Percentiles rank a stretch among this genome's conserved stretches.
phyloP scores from a whole-genome alignment of 2,113 vertebrate species.

The Cygnus atratus region DNA sequence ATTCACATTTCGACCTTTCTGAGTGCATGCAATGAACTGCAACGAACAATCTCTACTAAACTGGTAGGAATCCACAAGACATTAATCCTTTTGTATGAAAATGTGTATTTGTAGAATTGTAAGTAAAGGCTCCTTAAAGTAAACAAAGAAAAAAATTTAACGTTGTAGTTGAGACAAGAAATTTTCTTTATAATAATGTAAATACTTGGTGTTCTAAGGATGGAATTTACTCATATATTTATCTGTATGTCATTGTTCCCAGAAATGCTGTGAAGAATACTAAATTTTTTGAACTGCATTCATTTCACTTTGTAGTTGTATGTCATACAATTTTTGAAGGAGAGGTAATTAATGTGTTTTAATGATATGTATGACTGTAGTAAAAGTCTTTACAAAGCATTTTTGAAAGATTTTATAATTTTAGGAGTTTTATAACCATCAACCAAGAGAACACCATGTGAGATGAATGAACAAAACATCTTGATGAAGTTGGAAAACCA shows the following conservation, averaged over 20 bases:
- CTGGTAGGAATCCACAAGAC: neutral
- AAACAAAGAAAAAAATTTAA: neutral
- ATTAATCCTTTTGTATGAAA: neutral
- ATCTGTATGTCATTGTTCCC: neutral
- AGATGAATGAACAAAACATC: neutral
- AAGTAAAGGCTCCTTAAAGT: neutral
- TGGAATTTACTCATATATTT: neutral
- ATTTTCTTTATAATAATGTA: neutral
- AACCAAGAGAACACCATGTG: neutral
- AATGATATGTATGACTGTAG: neutral
- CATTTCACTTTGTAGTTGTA: neutral
- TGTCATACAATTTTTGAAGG: neutral
- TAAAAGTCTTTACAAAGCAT: neutral
- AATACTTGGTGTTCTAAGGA: neutral
- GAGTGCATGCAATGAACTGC: neutral
- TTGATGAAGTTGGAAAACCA: neutral
- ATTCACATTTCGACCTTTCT: neutral
- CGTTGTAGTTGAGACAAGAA: neutral
- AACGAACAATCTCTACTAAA: neutral
- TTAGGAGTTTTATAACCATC: neutral
- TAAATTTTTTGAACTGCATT: neutral
- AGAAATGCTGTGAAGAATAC: neutral
- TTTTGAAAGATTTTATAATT: neutral
- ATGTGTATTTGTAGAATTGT: neutral
- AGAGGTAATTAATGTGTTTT: neutral